Base-by-base conservation (phyloP, 2,888 invertebrate species). In the Cremastinae sp. region DNA sequence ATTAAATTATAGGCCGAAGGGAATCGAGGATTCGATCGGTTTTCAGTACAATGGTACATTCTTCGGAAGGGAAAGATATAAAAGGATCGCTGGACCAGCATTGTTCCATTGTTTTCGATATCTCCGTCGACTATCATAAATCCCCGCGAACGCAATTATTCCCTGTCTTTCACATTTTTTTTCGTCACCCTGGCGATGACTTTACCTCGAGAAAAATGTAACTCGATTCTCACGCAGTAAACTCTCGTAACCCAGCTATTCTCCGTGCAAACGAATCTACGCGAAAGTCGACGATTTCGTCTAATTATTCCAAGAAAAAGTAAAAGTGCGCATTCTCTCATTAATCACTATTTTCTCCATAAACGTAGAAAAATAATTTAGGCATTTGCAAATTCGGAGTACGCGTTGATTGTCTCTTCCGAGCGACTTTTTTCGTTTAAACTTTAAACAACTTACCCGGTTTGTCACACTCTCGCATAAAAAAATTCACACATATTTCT, bases 61-160 rank as follows among this genome's bases (percentile, higher is more conserved):
- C 69, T 76, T 68, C 34, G 75, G 34, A 38, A 59, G 64, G 61
- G 18, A 5, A 49, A 49, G 8, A 49, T 18, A 3, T 1, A 20
- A 49, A 53, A 20, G 41, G 41, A 51, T 14, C 51, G 75, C 68
- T 72, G 75, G 68, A 72, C 68, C 71, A 18, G 64, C 34, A 76
- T 76, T 76, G 76, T 76, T 76, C 73, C 43, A 76, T 76, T 76
- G 76, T 76, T 56, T 5, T 59, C 22, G 22, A 58, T 73, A 76
- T 76, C 73, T 76, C 58, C 22, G 51, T 61, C 45, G 72, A 62
- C 62, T 76, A 72, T 72, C 68, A 58, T 72, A 76, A 72, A 72
- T 68, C 68, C 53, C 64, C n/a, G n/a, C n/a, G n/a, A n/a, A n/a
- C n/a, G n/a, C n/a, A n/a, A n/a, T n/a, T n/a, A n/a, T n/a, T 28